These are phyloP conservation scores for Colossoma macropomum DNA, from an alignment of 2,113 vertebrate genomes.

Conservation along the genomic window DNA sequence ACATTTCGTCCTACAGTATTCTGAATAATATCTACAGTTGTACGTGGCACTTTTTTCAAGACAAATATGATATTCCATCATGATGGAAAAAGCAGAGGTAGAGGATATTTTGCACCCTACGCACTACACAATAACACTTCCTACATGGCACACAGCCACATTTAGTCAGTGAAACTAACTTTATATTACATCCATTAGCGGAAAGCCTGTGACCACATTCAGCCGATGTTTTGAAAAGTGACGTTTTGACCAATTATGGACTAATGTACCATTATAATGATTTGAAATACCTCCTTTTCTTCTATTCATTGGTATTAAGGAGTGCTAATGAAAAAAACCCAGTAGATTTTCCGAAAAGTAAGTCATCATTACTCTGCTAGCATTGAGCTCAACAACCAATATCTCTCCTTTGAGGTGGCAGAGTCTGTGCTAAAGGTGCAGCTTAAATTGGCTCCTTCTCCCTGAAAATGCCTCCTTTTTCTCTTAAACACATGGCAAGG, in stretches of 20 bases:
- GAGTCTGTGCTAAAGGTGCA: not conserved
- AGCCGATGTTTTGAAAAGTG: not conserved
- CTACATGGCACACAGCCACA: not conserved
- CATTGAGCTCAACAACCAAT: not conserved
- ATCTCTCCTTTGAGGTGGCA: not conserved
- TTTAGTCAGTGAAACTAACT: not conserved
- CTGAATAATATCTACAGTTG: too few species aligned
- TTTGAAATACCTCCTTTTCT: not conserved
- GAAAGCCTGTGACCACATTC: not conserved
- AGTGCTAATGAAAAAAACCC: not conserved
- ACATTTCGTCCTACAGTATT: too few species aligned
- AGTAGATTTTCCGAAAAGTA: not conserved
- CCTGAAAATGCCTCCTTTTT: not conserved
- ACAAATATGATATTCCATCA: too few species aligned
- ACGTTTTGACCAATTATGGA: not conserved
- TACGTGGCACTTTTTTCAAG: too few species aligned
- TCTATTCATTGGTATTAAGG: not conserved
- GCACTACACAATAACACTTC: not conserved
- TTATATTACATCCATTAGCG: not conserved
- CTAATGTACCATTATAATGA: not conserved
- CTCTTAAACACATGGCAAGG: not conserved
- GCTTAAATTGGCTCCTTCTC: constrained; percentile 14
- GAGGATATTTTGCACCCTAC: not conserved
- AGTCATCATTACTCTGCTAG: constrained; percentile 7
- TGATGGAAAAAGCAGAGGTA: not conserved